Conservation (phyloP, 2,888 invertebrate genomes). For the Gerris lacustris region DNA sequence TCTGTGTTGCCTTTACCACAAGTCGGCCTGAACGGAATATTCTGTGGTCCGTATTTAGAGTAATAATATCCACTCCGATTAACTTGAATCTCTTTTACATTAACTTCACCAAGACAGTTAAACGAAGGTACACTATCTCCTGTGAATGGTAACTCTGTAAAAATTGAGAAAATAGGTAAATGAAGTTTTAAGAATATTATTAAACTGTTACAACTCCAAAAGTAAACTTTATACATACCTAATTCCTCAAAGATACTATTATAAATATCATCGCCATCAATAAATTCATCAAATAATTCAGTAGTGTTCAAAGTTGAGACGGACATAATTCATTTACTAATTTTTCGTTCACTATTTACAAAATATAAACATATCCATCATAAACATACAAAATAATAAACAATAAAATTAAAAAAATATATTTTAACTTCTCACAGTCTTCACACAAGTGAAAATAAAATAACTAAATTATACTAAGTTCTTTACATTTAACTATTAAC, state of each 20-base stretch:
- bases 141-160: neutral
- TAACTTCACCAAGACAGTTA: slow-evolving; percentile 18
- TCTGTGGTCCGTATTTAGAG: slow-evolving; percentile 4
- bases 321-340: no score
- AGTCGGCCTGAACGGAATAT: neutral
- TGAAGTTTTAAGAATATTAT: neutral
- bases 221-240: neutral
- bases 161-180: neutral
- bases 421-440: no score
- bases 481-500: no score
- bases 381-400: no score
- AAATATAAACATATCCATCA: no score
- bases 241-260: neutral
- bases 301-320: neutral
- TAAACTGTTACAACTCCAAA: neutral
- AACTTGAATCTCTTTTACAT: slow-evolving; percentile 15
- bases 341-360: no score
- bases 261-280: neutral
- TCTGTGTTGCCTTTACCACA: neutral
- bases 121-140: slow-evolving; percentile 9
- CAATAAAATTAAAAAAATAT: no score
- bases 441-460: no score
- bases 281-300: slow-evolving; percentile 1
- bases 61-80: slow-evolving; percentile 15
- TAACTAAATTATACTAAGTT: no score